Conservation (phyloP, 2,797 vertebrate genomes). For the Tolypeutes matacus region DNA sequence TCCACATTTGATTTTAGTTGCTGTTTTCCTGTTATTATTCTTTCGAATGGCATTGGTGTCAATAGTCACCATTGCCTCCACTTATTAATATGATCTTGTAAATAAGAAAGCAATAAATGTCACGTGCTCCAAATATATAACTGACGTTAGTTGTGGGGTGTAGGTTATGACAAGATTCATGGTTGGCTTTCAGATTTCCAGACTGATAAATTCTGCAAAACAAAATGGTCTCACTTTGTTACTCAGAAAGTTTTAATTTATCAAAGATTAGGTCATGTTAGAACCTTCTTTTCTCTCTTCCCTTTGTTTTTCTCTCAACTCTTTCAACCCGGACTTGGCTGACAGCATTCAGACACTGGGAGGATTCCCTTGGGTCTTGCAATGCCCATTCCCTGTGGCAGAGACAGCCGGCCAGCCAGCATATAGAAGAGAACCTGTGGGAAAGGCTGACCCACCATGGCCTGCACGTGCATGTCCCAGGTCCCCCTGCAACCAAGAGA, state of each 20-base stretch:
- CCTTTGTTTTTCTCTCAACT: background rate
- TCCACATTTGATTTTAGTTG: background rate
- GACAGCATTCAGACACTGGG: background rate
- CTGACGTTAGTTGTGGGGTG: background rate
- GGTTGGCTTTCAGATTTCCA: background rate
- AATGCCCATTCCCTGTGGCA: background rate
- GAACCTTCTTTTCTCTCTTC: background rate
- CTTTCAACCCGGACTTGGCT: background rate
- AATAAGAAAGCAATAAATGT: conserved; percentile 37
- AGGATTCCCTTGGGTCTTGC: background rate
- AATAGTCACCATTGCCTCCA: background rate
- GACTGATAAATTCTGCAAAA: background rate
- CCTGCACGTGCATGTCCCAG: background rate
- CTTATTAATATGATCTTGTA: background rate
- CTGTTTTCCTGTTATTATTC: background rate
- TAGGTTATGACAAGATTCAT: background rate
- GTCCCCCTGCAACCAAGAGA: background rate
- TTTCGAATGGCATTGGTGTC: background rate
- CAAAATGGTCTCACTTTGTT: background rate
- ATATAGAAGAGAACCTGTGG: accelerated
- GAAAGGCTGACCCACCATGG: accelerated
- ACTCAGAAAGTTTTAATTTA: background rate
- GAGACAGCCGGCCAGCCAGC: no score
- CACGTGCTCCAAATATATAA: background rate
- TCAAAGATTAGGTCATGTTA: background rate